A percentile compares a stretch with the other conserved stretches of the same genome.
phyloP scores from a whole-genome alignment of 1,140 invertebrate species.

The Lepidurus couesii region DNA sequence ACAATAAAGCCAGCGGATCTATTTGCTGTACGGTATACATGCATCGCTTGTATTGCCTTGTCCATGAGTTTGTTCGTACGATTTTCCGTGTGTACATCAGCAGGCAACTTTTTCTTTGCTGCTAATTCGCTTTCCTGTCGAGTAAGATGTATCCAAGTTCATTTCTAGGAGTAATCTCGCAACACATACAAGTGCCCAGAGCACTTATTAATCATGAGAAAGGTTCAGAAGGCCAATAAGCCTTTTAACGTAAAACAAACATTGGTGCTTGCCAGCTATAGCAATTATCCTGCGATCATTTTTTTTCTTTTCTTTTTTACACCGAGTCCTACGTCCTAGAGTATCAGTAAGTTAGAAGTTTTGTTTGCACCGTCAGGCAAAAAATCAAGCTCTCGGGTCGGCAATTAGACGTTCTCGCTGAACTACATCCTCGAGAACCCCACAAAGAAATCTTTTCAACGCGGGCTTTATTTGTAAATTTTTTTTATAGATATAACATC shows the following conservation, averaged over 20 bases:
- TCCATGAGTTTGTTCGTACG: no score
- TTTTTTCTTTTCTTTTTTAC: neutral
- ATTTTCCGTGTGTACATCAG: no score
- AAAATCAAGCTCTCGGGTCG: no score
- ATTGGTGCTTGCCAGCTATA: neutral
- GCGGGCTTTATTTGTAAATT: slow-evolving; percentile 10
- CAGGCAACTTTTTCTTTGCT: no score
- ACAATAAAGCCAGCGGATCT: slow-evolving; percentile 34
- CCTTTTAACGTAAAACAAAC: neutral
- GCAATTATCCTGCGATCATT: neutral
- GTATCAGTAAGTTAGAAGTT: no score
- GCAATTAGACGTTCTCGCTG: neutral
- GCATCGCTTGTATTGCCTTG: no score
- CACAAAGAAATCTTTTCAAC: neutral
- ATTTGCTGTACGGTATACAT: neutral
- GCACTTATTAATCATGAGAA: neutral
- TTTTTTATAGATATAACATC: slow-evolving; percentile 71
- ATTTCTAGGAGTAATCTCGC: neutral
- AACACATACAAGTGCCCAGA: neutral
- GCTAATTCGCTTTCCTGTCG: no score
- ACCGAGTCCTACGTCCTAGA: neutral
- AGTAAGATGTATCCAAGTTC: no score
- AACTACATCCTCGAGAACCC: neutral
- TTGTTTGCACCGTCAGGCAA: no score
- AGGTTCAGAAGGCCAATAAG: neutral